A percentile compares a stretch with the other conserved stretches of the same genome.
phyloP scores from a whole-genome alignment of 2,888 invertebrate species.

The Latrodectus hesperus region DNA sequence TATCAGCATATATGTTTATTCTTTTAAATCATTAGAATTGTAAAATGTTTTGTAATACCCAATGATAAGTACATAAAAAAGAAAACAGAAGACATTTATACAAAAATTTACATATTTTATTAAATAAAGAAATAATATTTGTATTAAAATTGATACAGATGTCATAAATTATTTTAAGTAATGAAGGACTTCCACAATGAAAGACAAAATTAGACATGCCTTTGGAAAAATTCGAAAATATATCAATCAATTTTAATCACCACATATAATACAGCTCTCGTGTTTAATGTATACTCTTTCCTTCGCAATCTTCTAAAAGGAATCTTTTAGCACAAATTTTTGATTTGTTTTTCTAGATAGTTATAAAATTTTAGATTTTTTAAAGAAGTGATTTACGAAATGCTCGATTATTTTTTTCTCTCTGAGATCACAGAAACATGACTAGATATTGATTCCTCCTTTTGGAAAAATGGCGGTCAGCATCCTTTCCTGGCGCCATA shows the following conservation, averaged over 20 bases:
- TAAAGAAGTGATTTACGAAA: not conserved
- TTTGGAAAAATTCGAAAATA: not conserved
- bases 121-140: not conserved
- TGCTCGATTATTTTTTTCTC: not conserved
- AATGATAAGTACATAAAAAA: not conserved
- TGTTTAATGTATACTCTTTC: no score
- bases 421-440: slow-evolving; percentile 38
- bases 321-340: not conserved
- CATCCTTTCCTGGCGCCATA: slow-evolving; percentile 70
- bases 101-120: not conserved
- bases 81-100: not conserved
- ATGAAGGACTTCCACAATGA: not conserved
- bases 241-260: not conserved
- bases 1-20: no score
- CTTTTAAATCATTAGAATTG: no score
- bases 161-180: not conserved
- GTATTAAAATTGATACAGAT: not conserved
- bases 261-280: not conserved
- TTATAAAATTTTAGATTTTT: no score
- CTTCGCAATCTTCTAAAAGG: not conserved
- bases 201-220: not conserved
- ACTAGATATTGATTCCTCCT: slow-evolving; percentile 41
- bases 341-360: no score
- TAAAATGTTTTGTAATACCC: no score
- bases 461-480: slow-evolving; percentile 24